Base-by-base conservation (phyloP, 2,113 vertebrate species). In the Myiagra hebetior region DNA sequence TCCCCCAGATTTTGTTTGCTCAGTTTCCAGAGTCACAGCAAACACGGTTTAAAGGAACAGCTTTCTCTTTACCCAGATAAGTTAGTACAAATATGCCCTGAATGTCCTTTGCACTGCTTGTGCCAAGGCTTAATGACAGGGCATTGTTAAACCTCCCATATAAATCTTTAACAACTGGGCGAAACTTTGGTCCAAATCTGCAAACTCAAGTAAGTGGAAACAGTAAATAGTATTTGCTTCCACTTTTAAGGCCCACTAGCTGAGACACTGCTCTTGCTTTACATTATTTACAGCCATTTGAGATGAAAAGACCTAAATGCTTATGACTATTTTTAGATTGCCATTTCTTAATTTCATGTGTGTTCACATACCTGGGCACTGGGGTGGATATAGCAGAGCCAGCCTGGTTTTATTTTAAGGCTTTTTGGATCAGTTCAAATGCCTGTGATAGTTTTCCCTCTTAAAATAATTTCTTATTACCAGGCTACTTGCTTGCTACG, bases 11-110 rank as follows among this genome's bases (percentile, higher is more conserved):
- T 95, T 87, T 97, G 95, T 97, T 97, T 97, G 93, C 63, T 95
- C 39, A 78, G 96, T 97, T 97, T 97, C 97, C 96, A 96, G 91
- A 97, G 97, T 87, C 96, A 97, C 97, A 85, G 96, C 96, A 96
- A 97, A 95, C 96, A 93, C 46, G 69, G 59, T 97, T 95, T 95
- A 97, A 97, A 97, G 96, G 85, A 94, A 87, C 96, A 95, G 96
- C 87, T 93, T 95, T 94, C 96, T 35, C 92, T 97, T 97, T 96
- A 89, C 82, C 31, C 79, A 95, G 96, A 79, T 95, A 95, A 93
- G 91, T 96, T n/a, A 92, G 91, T 87, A 70, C 92, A 97, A 97
- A 92, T 87, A 96, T 84, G 84, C 84, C 80, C 93, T 75, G 85
- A 93, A 92, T 0, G 93, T 97, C 96, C 94, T 97, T 97, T 95